These are phyloP conservation scores for Ophion ellenae DNA, from an alignment of 2,888 invertebrate species.

Conservation along the genomic window DNA sequence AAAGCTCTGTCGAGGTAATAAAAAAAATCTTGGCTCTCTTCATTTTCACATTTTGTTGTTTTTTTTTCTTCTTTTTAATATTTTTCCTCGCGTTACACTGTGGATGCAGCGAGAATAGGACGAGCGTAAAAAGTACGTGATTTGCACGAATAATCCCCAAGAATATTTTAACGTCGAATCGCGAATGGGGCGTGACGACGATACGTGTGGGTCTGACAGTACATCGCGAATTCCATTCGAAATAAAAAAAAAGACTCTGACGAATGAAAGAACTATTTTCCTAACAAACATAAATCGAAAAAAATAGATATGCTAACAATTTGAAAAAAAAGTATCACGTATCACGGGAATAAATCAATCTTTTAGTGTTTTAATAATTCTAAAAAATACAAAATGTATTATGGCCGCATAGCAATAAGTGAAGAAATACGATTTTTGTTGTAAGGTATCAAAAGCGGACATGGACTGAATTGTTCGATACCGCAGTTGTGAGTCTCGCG, in stretches of 20 bases:
- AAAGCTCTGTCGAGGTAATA: constrained; percentile 36
- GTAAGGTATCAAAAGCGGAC: background rate
- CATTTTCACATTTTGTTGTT: constrained; percentile 39
- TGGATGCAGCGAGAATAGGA: constrained; percentile 37
- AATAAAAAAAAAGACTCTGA: background rate
- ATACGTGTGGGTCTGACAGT: background rate
- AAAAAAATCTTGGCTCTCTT: constrained; percentile 36
- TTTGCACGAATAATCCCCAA: constrained; percentile 56
- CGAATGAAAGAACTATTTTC: background rate
- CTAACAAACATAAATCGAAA: background rate
- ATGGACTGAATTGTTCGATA: background rate
- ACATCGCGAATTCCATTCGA: constrained; percentile 4
- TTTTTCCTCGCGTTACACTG: constrained; percentile 20
- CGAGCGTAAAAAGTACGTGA: constrained; percentile 54
- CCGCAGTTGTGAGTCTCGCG: background rate
- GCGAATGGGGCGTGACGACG: constrained; percentile 22
- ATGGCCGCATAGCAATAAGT: background rate
- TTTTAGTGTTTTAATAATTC: background rate
- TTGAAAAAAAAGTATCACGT: background rate
- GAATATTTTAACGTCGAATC: constrained; percentile 55
- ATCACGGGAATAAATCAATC: background rate
- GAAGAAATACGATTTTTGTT: background rate
- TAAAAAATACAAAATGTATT: background rate
- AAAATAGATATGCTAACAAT: background rate
- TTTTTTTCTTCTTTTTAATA: constrained; percentile 26